These are phyloP conservation scores for Paraplagusia blochii DNA, from an alignment of 2,113 vertebrate species.

Conservation along the genomic window DNA sequence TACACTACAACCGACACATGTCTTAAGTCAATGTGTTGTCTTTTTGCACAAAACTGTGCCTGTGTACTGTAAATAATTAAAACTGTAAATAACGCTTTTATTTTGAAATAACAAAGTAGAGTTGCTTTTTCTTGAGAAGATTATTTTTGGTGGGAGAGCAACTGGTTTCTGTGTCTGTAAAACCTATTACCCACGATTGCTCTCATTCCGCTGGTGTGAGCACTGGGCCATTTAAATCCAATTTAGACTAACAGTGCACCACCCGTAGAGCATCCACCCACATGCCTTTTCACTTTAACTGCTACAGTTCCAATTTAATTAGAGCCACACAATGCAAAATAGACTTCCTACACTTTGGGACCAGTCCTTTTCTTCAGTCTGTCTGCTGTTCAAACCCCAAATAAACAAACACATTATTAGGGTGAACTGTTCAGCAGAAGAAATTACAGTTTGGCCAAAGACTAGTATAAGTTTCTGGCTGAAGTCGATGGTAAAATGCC, in stretches of 20 bases:
- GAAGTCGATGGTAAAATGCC: too few relatives aligned
- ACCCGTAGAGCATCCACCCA: slow-evolving; percentile 2
- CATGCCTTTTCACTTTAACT: slow-evolving; percentile 53
- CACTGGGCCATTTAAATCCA: slow-evolving; percentile 52
- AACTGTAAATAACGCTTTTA: too few relatives aligned
- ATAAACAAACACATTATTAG: slow-evolving; percentile 13
- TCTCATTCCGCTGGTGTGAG: slow-evolving; percentile 44
- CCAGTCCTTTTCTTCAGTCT: not conserved
- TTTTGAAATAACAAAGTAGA: too few relatives aligned
- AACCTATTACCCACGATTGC: slow-evolving; percentile 38
- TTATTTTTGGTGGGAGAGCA: not conserved
- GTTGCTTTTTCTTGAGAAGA: too few relatives aligned
- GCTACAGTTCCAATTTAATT: slow-evolving; percentile 55
- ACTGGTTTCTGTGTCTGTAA: slow-evolving; percentile 23
- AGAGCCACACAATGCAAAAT: slow-evolving; percentile 42
- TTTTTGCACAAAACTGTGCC: too few relatives aligned
- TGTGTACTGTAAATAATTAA: too few relatives aligned
- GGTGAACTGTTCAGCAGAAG: slow-evolving; percentile 8
- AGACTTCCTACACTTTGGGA: slow-evolving; percentile 33
- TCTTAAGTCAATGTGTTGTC: too few relatives aligned
- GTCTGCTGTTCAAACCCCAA: slow-evolving; percentile 24
- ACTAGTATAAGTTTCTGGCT: too few relatives aligned
- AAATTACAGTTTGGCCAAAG: too few relatives aligned
- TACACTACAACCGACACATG: too few relatives aligned
- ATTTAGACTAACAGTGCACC: slow-evolving; percentile 58